These are phyloP conservation scores for Meteorus colon DNA, from an alignment of 2,888 invertebrate genomes.

Conservation along the genomic window DNA sequence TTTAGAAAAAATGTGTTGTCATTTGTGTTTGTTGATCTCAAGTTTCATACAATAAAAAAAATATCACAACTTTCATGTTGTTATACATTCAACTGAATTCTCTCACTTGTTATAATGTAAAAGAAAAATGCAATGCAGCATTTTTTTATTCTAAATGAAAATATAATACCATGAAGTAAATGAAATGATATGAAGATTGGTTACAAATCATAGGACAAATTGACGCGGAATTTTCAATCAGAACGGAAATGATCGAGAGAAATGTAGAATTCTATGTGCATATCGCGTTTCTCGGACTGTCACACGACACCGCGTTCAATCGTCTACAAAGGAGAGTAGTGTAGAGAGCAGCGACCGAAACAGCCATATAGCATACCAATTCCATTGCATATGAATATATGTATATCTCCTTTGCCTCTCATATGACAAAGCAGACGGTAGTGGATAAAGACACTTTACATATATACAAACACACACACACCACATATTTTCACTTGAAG, in stretches of 20 bases:
- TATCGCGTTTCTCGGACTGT: slow-evolving; percentile 41
- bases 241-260: slow-evolving; percentile 31
- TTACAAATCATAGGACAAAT: not conserved
- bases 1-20: no score
- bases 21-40: no score
- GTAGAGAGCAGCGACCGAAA: slow-evolving; percentile 8
- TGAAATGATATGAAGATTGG: not conserved
- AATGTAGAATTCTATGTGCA: slow-evolving; percentile 20
- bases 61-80: no score
- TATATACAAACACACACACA: not conserved
- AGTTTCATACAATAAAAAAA: no score
- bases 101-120: no score
- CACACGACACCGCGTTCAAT: slow-evolving; percentile 39
- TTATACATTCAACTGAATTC: no score
- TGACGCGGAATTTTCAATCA: slow-evolving; percentile 15
- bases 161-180: not conserved
- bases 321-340: slow-evolving; percentile 27
- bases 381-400: slow-evolving; percentile 3
- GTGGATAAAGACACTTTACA: slow-evolving; percentile 12
- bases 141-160: not conserved
- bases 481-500: slow-evolving; percentile 7
- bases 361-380: slow-evolving; percentile 19
- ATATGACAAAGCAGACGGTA: slow-evolving; percentile 18
- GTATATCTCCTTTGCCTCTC: slow-evolving; percentile 20
- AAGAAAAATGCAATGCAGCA: not conserved